A percentile compares a stretch with the other conserved stretches of the same genome.
phyloP scores from a whole-genome alignment of 2,113 vertebrate species.

The Corythornis vintsioides region DNA sequence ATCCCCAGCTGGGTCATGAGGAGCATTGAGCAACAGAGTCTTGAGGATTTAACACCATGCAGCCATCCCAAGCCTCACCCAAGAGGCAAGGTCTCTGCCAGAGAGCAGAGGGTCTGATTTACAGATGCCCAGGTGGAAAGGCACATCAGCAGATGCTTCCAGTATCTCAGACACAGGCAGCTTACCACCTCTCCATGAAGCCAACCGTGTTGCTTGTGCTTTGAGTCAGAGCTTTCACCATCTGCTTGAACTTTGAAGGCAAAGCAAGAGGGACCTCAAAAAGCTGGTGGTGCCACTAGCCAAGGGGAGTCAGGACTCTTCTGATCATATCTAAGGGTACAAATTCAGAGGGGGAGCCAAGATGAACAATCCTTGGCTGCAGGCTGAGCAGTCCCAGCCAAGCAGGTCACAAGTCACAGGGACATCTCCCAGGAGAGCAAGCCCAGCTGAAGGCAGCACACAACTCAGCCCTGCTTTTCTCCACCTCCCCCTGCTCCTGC shows the following conservation, averaged over 20 bases:
- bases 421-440: background rate
- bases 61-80: background rate
- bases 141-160: background rate
- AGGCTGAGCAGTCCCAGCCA: background rate
- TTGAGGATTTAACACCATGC: background rate
- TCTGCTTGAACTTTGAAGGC: background rate
- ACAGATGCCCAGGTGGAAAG: background rate
- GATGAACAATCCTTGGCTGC: background rate
- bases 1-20: background rate
- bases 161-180: background rate
- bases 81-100: background rate
- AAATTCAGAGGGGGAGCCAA: background rate
- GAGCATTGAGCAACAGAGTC: background rate
- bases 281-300: background rate
- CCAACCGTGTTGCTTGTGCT: background rate
- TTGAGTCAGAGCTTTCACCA: background rate
- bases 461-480: background rate
- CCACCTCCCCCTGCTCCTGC: background rate
- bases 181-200: background rate
- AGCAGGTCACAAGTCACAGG: background rate
- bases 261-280: background rate
- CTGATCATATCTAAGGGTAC: background rate
- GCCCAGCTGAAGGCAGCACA: fast-evolving
- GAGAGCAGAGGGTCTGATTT: background rate
- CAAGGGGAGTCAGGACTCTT: conserved; percentile 33